Percentiles rank a stretch among this genome's conserved stretches.
Evolutionary conservation across 2,888 invertebrate genomes (phyloP).

Genomic region (Agrochola macilenta): DNA sequence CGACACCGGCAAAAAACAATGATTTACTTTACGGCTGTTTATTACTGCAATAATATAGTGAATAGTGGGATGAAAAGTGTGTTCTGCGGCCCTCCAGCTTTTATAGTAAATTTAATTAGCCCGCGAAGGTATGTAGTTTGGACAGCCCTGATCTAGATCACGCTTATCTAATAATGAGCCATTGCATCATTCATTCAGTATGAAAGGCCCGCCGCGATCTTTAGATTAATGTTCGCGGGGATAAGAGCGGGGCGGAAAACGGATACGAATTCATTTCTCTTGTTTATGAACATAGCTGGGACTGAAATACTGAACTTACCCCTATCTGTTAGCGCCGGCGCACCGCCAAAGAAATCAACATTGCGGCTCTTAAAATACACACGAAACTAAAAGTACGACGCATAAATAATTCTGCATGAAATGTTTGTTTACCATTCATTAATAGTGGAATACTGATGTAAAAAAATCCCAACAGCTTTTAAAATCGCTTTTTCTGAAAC

Average conservation of each 20-base stretch:
- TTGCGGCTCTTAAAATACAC: background rate
- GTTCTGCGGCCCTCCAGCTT: no score
- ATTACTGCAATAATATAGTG: no score
- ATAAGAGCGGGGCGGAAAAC: background rate
- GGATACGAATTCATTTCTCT: background rate
- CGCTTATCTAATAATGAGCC: background rate
- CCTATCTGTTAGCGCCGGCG: no score
- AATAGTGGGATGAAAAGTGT: no score
- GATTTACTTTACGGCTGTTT: no score
- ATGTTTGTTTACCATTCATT: conserved; percentile 4
- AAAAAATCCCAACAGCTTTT: background rate
- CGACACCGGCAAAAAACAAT: no score
- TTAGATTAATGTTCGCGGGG: background rate
- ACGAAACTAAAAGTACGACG: background rate
- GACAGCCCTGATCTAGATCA: no score
- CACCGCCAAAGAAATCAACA: background rate
- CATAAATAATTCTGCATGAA: background rate
- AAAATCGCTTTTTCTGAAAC: background rate
- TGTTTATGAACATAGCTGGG: background rate
- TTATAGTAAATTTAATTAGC: no score
- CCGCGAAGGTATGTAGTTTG: no score
- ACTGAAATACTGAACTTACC: background rate
- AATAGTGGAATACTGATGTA: background rate
- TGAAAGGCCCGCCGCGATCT: background rate
- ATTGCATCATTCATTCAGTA: conserved; percentile 11